Base-by-base conservation (phyloP, 2,888 invertebrate species). In the Cataglyphis cursor region DNA sequence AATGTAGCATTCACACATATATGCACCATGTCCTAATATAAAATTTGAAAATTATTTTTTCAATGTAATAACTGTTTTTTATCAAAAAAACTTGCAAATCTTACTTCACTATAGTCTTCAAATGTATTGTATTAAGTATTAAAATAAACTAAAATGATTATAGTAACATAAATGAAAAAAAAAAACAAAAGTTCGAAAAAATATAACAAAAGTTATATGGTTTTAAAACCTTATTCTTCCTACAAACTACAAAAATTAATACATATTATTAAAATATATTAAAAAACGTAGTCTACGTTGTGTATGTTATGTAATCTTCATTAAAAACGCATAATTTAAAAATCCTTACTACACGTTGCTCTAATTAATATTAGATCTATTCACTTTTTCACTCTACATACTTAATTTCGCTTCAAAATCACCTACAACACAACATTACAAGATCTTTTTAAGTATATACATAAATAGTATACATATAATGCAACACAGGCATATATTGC, bases 11-110 rank as follows among this genome's bases (percentile, higher is more conserved):
- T 38, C 10, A 72, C 5, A 35, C 48, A 48, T 48, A 51, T 8
- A n/a, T 18, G 18, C 51, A 35, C 6, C 35, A n/a, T n/a, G 51
- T n/a, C 8, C 8, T 18, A 51, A 51, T 51, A 51, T 51, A 51
- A 51, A 51, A 51, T 51, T 51, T 51, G n/a, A 51, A 48, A 18
- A 48, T 48, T 51, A n/a, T 51, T 51, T 51, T 51, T 51, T 51
- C n/a, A n/a, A 51, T 51, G 12, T 41, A 44, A n/a, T 51, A 51
- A 51, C n/a, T 51, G 18, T n/a, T 8, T n/a, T n/a, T 51, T 51
- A 51, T 18, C 4, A 51, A 51, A 51, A 51, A 51, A 51, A n/a
- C n/a, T n/a, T n/a, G 8, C 2, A 51, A 6, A 51, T 51, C 18
- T 48, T 18, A 8, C n/a, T 51, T 51, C 51, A 51, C 0, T 51